phyloP scores from a whole-genome alignment of 2,888 invertebrate species.

The Trichopria drosophilae region DNA sequence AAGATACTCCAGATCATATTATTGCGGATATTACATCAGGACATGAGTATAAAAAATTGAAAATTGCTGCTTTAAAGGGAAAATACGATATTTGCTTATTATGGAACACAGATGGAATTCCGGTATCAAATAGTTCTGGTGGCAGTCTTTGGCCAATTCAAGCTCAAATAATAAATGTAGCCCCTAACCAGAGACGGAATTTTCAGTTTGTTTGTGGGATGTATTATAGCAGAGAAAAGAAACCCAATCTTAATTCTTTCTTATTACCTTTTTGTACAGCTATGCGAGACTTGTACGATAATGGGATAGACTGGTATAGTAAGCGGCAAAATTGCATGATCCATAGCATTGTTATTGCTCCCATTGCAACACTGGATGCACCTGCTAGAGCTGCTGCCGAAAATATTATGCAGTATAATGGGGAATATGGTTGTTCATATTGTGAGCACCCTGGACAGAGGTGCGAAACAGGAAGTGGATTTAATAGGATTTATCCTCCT shows the following conservation, averaged over 20 bases:
- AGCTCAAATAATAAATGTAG: conserved; percentile 15
- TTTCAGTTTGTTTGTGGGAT: conserved; percentile 18
- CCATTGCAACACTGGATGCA: too few relatives aligned
- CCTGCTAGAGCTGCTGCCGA: conserved; percentile 17
- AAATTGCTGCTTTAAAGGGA: conserved; percentile 2
- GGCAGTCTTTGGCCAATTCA: conserved; percentile 22
- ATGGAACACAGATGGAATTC: conserved; percentile 20
- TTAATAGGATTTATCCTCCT: conserved; percentile 11
- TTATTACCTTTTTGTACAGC: conserved; percentile 20
- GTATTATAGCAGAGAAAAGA: conserved; percentile 8
- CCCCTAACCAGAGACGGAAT: conserved; percentile 8
- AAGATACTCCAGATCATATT: background rate
- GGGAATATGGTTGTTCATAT: conserved; percentile 11
- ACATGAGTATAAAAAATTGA: conserved; percentile 5
- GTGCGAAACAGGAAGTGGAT: background rate
- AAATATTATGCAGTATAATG: conserved; percentile 23
- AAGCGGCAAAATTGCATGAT: background rate
- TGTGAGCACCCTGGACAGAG: conserved; percentile 10
- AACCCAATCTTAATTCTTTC: conserved; percentile 18
- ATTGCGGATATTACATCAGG: conserved; percentile 13
- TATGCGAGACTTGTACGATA: too few relatives aligned
- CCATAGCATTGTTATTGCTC: conserved; percentile 19
- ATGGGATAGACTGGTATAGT: conserved; percentile 17
- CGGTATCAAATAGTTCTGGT: conserved; percentile 16
- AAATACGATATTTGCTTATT: conserved; percentile 16